Evolutionary conservation across 2,888 invertebrate genomes (phyloP), one percentile per base, ranked within the genome.

Genomic region (Epistrophe eligans): DNA sequence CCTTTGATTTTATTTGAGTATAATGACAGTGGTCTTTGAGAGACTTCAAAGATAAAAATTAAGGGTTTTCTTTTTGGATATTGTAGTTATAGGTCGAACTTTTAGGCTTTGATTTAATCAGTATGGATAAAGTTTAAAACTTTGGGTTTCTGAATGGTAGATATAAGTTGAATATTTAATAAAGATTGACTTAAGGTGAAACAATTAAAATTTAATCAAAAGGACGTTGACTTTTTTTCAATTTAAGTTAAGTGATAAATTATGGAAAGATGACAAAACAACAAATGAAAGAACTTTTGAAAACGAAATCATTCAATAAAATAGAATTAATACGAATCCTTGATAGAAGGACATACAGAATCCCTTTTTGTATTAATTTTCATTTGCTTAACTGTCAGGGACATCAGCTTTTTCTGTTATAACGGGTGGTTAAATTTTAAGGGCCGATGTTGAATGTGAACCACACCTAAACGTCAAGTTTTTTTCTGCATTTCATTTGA

Each of bases 1-100:
- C 19, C 50, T 67, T 67, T 67, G 67, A 67, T 67, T 32, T 32
- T 38, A 19, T 35, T 67, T 19, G 19, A 67, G 67, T 50, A 67
- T 50, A 24, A 67, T 67, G 67, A 67, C 50, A 67, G 35, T 6
- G 17, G 66, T 5, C 19, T 43, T 17, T 32, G 17, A 10, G 17
- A 11, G 17, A 35, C 66, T 66, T 66, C 13, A 48, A 66, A 48
- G 43, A 66, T 19, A 50, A 38, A 35, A 50, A 38, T 17, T 15
- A 5, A 50, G 19, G 19, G 15, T 48, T 64, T 66, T 40, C 8
- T 52, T 24, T 24, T 24, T 24, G 0, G n/a, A n/a, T n/a, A n/a
- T 52, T 52, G 9, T 17, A 8, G 32, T n/a, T 17, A 10, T 1
- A 57, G 3, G 28, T 57, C 17, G n/a, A 57, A 57, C 57, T 32